Evolutionary conservation across 2,113 vertebrate species (phyloP).

Genomic region (Orientallactaga bullata): DNA sequence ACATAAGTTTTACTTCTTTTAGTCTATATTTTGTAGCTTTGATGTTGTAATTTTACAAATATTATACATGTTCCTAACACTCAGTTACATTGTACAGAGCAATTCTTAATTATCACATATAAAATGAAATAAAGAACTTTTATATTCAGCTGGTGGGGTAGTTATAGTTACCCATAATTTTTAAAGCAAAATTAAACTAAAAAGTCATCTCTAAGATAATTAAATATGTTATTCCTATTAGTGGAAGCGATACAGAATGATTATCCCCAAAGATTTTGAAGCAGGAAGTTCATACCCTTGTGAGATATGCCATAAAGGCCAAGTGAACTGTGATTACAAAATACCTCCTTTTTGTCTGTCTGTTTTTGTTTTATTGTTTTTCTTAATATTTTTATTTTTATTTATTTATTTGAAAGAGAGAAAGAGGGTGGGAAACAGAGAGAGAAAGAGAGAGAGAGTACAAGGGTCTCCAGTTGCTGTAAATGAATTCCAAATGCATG

Average conservation of each 20-base stretch:
- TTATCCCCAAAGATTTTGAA: slow-evolving; percentile 13
- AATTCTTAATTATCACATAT: slow-evolving; percentile 6
- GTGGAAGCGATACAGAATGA: slow-evolving; percentile 9
- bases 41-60: background rate
- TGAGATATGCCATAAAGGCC: slow-evolving; percentile 1
- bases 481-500: background rate
- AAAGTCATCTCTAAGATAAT: slow-evolving; percentile 9
- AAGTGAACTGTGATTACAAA: background rate
- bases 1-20: background rate
- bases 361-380: background rate
- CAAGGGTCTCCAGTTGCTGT: too few relatives aligned
- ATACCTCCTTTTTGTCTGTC: background rate
- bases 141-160: background rate
- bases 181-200: slow-evolving; percentile 62
- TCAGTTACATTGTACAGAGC: slow-evolving; percentile 35
- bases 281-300: slow-evolving; percentile 1
- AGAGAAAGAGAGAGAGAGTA: too few relatives aligned
- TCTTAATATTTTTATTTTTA: background rate
- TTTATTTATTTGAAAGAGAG: too few relatives aligned
- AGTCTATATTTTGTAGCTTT: slow-evolving; percentile 17
- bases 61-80: slow-evolving; percentile 5
- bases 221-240: background rate
- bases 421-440: too few relatives aligned
- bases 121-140: slow-evolving; percentile 34
- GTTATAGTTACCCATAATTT: slow-evolving; percentile 34